Percentiles rank a stretch among this genome's conserved stretches.
Conservation (phyloP, 1,140 invertebrate species). For the Orussus abietinus region DNA sequence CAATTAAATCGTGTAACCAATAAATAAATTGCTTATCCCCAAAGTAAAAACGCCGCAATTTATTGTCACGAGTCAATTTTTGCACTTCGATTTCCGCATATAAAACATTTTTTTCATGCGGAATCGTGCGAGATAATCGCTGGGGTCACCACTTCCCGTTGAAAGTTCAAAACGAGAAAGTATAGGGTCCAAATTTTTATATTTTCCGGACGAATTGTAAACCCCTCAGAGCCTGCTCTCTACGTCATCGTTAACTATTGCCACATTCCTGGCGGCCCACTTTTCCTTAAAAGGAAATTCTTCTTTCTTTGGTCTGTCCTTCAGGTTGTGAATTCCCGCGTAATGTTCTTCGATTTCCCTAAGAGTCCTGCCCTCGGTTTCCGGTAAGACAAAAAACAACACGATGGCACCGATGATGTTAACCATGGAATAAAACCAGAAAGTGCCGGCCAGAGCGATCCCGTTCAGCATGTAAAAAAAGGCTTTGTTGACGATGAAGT, state of each 20-base stretch:
- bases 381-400: constrained; percentile 61
- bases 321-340: constrained; percentile 56
- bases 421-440: constrained; percentile 63
- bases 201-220: too few relatives aligned
- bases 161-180: too few relatives aligned
- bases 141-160: too few relatives aligned
- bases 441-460: constrained; percentile 64
- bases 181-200: too few relatives aligned
- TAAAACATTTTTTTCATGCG: too few relatives aligned
- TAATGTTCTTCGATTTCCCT: constrained; percentile 71
- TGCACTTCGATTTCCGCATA: too few relatives aligned
- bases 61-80: too few relatives aligned
- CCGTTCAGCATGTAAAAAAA: constrained; percentile 63
- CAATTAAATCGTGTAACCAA: too few relatives aligned
- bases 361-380: constrained; percentile 80
- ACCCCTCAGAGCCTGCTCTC: constrained; percentile 42
- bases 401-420: constrained; percentile 61
- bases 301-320: constrained; percentile 36
- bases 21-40: too few relatives aligned
- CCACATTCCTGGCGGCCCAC: constrained; percentile 43
- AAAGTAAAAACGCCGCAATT: too few relatives aligned
- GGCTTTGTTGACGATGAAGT: constrained; percentile 68
- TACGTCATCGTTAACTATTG: constrained; percentile 36
- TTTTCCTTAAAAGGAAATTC: constrained; percentile 37
- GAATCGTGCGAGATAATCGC: too few relatives aligned